Conservation (phyloP, 1,140 invertebrate species). For the Bombus polaris region DNA sequence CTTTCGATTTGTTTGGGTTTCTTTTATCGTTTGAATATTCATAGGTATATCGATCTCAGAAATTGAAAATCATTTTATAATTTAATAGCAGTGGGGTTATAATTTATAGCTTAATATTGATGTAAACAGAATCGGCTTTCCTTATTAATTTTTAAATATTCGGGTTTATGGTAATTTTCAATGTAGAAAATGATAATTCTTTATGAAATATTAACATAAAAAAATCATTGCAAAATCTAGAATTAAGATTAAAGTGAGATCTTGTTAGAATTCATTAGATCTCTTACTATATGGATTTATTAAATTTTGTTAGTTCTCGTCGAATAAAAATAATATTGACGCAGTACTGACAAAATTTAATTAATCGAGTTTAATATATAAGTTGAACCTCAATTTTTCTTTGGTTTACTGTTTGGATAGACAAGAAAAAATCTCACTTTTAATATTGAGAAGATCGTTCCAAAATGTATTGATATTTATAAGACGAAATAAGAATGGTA, state of each 20-base stretch:
- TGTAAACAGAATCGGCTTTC: not conserved
- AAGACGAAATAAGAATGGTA: not conserved
- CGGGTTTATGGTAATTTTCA: not conserved
- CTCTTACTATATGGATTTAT: too few relatives aligned
- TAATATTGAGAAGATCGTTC: not conserved
- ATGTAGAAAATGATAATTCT: not conserved
- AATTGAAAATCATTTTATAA: not conserved
- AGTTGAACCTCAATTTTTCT: not conserved
- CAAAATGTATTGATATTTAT: not conserved
- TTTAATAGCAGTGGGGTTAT: not conserved
- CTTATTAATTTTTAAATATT: not conserved
- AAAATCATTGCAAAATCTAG: not conserved
- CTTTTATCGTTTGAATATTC: not conserved
- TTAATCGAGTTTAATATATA: not conserved
- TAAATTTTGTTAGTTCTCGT: too few relatives aligned
- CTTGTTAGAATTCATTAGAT: not conserved
- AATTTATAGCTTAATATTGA: too few relatives aligned
- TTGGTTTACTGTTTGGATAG: too few relatives aligned
- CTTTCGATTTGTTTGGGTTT: not conserved
- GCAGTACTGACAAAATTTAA: not conserved
- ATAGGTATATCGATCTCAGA: not conserved
- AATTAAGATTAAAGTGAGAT: too few relatives aligned
- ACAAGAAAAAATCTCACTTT: not conserved
- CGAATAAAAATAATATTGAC: too few relatives aligned
- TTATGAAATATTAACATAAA: not conserved